Conservation (phyloP, 2,113 vertebrate species). For the Scalopus aquaticus region DNA sequence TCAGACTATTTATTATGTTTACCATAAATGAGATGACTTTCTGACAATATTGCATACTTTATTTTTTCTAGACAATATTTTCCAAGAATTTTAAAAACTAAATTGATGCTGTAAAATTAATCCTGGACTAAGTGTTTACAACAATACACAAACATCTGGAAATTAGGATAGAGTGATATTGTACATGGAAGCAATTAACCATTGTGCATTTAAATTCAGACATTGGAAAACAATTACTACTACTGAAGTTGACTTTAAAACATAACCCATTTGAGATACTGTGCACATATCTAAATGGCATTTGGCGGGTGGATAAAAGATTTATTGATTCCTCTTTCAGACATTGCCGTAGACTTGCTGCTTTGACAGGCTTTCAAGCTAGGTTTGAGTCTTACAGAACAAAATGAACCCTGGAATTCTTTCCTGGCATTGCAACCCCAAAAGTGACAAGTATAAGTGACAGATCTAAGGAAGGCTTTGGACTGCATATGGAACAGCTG, state of each 20-base stretch:
- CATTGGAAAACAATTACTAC: conserved; percentile 49
- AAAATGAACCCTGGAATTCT: conserved; percentile 51
- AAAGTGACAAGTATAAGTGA: neutral
- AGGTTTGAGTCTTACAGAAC: conserved; percentile 46
- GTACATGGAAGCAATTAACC: neutral
- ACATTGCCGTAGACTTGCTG: conserved; percentile 49
- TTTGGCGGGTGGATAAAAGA: conserved; percentile 43
- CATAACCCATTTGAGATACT: neutral
- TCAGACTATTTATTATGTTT: neutral
- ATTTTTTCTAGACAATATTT: conserved; percentile 7
- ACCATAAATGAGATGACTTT: neutral
- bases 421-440: conserved; percentile 28
- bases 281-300: conserved; percentile 12
- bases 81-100: conserved; percentile 29
- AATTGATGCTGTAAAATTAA: conserved; percentile 11
- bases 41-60: neutral
- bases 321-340: conserved; percentile 6
- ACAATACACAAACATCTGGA: conserved; percentile 18
- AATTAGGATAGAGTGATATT: neutral
- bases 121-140: conserved; percentile 30
- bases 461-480: conserved; percentile 29
- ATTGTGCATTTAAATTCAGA: neutral
- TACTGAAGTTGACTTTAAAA: neutral
- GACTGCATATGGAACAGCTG: conserved; percentile 22
- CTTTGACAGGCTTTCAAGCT: conserved; percentile 55